Conservation (phyloP, 2,888 invertebrate species). For the Abrostola triplasia region DNA sequence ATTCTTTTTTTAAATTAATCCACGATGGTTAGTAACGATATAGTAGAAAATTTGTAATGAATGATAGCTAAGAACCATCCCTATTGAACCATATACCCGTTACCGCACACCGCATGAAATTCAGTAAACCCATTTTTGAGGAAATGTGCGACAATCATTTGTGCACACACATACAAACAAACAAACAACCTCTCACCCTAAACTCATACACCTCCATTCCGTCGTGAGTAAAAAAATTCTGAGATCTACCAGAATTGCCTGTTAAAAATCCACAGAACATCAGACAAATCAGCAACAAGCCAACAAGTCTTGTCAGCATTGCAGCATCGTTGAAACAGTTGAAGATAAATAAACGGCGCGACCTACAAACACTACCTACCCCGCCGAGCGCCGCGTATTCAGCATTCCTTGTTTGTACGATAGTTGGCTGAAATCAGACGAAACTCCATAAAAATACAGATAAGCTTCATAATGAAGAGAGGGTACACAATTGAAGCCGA, state of each 20-base stretch:
- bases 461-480: not conserved
- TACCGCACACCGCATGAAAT: too few relatives aligned
- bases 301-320: slow-evolving; percentile 10
- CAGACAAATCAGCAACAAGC: not conserved
- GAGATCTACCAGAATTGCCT: not conserved
- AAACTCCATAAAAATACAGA: not conserved
- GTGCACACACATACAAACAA: too few relatives aligned
- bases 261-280: slow-evolving; percentile 2
- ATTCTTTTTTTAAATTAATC: too few relatives aligned
- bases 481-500: not conserved
- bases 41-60: too few relatives aligned
- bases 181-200: too few relatives aligned
- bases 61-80: too few relatives aligned
- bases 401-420: slow-evolving; percentile 43
- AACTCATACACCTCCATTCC: too few relatives aligned
- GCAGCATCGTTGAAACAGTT: slow-evolving; percentile 9
- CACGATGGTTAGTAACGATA: too few relatives aligned
- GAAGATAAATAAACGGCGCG: slow-evolving; percentile 37
- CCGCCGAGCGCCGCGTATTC: slow-evolving; percentile 25
- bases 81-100: too few relatives aligned
- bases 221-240: not conserved
- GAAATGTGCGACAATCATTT: too few relatives aligned
- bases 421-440: slow-evolving; percentile 32
- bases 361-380: slow-evolving; percentile 38
- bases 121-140: too few relatives aligned